Percentiles rank a stretch among this genome's conserved stretches.
phyloP scores from a whole-genome alignment of 2,888 invertebrate genomes.

The Esperia sulphurella region DNA sequence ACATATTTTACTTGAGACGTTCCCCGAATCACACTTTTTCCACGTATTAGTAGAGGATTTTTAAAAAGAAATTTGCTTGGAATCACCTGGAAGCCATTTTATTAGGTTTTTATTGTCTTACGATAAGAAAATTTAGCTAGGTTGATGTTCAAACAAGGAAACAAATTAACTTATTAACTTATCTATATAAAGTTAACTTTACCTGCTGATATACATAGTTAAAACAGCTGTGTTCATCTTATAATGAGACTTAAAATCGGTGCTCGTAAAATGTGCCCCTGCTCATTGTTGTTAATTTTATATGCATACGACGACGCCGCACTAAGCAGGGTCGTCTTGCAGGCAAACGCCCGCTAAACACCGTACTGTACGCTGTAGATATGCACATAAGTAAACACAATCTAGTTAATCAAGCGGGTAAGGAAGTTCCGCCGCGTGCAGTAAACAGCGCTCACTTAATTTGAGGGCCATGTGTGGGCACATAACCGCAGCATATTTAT shows the following conservation, averaged over 20 bases:
- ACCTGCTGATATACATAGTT: too few species aligned
- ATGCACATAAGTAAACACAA: constrained; percentile 43
- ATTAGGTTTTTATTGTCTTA: neutral
- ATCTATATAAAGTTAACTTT: too few species aligned
- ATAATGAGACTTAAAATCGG: constrained; percentile 14
- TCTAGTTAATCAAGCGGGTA: constrained; percentile 65
- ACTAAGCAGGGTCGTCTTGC: constrained; percentile 13
- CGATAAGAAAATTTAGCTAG: too few species aligned
- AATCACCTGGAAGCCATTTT: neutral
- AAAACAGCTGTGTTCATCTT: constrained; percentile 6
- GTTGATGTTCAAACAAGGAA: neutral
- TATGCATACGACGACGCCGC: constrained; percentile 22
- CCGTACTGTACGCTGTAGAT: constrained; percentile 2
- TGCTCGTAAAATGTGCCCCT: constrained; percentile 17
- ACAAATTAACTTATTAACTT: neutral
- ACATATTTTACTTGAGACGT: constrained; percentile 76
- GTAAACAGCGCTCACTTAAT: constrained; percentile 74
- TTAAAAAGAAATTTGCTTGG: constrained; percentile 16
- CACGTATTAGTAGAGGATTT: constrained; percentile 38
- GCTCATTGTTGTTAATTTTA: constrained; percentile 28
- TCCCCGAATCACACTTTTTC: constrained; percentile 57
- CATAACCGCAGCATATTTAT: constrained; percentile 77
- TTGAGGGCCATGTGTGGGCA: constrained; percentile 74
- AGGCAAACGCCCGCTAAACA: constrained; percentile 26
- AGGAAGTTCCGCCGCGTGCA: constrained; percentile 64